phyloP scores from a whole-genome alignment of 2,888 invertebrate genomes.

The Monoplex corrugatus region DNA sequence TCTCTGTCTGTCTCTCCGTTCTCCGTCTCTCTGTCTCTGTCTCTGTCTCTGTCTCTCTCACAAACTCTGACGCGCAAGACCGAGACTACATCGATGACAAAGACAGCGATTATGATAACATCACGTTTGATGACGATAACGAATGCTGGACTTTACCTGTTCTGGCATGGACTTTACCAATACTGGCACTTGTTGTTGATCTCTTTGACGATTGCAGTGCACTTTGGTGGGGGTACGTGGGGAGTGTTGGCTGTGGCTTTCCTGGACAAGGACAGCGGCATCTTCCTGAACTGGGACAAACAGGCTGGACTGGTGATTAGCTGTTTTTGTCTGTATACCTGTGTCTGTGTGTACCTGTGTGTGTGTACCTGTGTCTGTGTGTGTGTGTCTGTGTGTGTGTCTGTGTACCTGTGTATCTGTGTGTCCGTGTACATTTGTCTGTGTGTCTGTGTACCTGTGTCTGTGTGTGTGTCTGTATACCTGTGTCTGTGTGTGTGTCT shows the following conservation, averaged over 20 bases:
- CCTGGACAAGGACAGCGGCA: conserved; percentile 71
- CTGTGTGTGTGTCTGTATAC: not conserved
- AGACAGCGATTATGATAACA: no score
- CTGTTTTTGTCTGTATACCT: not conserved
- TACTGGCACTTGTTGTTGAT: no score
- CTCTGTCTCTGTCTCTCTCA: not conserved
- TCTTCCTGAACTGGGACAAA: conserved; percentile 66
- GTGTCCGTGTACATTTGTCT: not conserved
- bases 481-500: not conserved
- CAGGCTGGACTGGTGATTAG: conserved; percentile 70
- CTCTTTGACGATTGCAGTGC: conserved; percentile 75
- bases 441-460: not conserved
- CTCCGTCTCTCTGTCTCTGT: not conserved
- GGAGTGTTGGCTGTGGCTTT: conserved; percentile 82
- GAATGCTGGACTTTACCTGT: no score
- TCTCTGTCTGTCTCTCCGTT: no score
- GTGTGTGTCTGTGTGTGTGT: not conserved
- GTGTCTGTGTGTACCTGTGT: not conserved
- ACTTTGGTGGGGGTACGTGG: conserved; percentile 83
- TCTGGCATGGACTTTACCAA: no score
- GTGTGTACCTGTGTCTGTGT: not conserved
- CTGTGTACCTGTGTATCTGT: not conserved
- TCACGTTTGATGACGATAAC: no score
- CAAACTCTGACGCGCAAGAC: no score
- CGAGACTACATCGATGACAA: no score